A percentile compares a stretch with the other conserved stretches of the same genome.
phyloP scores from a whole-genome alignment of 2,888 invertebrate species.

The Mylabris sibirica region DNA sequence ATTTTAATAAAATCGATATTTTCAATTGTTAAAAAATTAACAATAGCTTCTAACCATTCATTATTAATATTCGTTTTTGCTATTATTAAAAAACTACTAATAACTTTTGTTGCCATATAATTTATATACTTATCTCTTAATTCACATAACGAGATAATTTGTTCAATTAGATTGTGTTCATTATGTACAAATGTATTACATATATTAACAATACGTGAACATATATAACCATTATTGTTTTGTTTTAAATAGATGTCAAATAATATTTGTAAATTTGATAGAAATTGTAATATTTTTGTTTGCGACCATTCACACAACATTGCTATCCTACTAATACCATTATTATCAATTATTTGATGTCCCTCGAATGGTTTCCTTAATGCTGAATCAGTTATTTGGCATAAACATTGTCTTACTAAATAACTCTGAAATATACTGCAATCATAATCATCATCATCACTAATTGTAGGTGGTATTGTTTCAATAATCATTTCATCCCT shows the following conservation, averaged over 20 bases:
- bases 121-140: conserved; percentile 82
- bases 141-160: conserved; percentile 81
- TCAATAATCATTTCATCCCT: conserved; percentile 23
- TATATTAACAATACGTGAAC: conserved; percentile 79
- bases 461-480: conserved; percentile 12
- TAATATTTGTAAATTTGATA: conserved; percentile 83
- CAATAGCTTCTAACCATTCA: conserved; percentile 80
- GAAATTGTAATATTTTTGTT: conserved; percentile 76
- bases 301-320: conserved; percentile 70
- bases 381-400: conserved; percentile 75
- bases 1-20: conserved; percentile 76
- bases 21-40: conserved; percentile 74
- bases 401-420: conserved; percentile 79
- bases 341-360: conserved; percentile 62
- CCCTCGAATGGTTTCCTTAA: conserved; percentile 77
- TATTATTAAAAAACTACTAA: conserved; percentile 84
- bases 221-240: conserved; percentile 82
- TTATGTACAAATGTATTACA: conserved; percentile 82
- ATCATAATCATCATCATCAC: conserved; percentile 30
- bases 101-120: conserved; percentile 79
- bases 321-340: conserved; percentile 62
- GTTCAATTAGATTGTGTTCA: conserved; percentile 84
- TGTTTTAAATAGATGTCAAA: conserved; percentile 87
- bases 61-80: conserved; percentile 83
- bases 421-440: conserved; percentile 66